Evolutionary conservation across 23 tunicate species (phyloP), one percentile per base, ranked within the genome.

Genomic region (Corella eumyota): DNA sequence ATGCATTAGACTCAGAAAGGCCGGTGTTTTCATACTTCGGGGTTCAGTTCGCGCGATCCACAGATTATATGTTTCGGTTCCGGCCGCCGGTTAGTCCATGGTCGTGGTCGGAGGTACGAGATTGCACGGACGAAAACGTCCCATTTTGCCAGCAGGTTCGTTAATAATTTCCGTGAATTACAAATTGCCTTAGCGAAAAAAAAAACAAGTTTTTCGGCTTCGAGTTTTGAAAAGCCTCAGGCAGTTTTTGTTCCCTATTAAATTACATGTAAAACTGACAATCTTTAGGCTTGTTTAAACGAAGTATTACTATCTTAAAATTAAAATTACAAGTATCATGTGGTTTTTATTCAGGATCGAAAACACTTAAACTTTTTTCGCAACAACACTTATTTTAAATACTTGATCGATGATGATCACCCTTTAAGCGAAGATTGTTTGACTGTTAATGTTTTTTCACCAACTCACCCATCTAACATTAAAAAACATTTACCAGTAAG

Each of bases 21-120:
- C 76, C 69, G n/a, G 96, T 88, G 25, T 88, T 72, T 62, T 88
- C 96, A 9, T 88, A 36, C 45, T 88, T 88, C 53, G 96, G 96
- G 7, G 56, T 88, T 27, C 85, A 73, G 19, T 88, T 72, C 33
- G 96, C 77, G 1, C 66, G 96, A 27, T 36, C 77, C 28, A 88
- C 96, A 35, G 96, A 88, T 55, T 88, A 88, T 45, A 40, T 78
- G 20, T 88, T 88, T 55, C 64, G 96, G 6, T 88, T 88, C 61
- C 70, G 64, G 28, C 80, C 81, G 2, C 81, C 96, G 2, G 68
- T 51, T 56, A 75, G 73, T 32, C 96, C 96, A n/a, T 88, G 96
- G 96, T 32, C 55, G 19, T 88, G 96, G 96, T 49, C 54, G 3
- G 88, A 62, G 3, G 64, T 79, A 1, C 54, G 51, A 53, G 72